Evolutionary conservation across 2,113 vertebrate species (phyloP).

Genomic region (Sphyrna mokarran): DNA sequence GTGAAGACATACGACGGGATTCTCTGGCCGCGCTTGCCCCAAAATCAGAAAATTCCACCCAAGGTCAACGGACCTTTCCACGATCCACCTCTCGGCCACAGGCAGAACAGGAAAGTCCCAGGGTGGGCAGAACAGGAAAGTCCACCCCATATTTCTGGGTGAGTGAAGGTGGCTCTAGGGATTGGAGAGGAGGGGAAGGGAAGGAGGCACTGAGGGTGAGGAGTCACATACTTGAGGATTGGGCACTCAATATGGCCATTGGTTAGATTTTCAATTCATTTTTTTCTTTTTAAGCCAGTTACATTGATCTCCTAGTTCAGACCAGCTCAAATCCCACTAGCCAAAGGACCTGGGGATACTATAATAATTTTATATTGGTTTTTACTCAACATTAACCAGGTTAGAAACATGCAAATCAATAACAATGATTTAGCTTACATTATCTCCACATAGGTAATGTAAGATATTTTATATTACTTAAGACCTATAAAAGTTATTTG

Average conservation of each 20-base stretch:
- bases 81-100: too few relatives aligned
- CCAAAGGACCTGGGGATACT: neutral
- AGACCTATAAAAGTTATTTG: neutral
- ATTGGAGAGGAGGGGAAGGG: too few relatives aligned
- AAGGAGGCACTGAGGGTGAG: too few relatives aligned
- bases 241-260: neutral
- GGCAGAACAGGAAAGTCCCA: too few relatives aligned
- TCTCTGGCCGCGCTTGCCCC: too few relatives aligned
- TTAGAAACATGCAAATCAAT: neutral
- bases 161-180: too few relatives aligned
- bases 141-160: neutral
- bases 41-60: too few relatives aligned
- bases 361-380: neutral
- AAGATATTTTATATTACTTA: too few relatives aligned
- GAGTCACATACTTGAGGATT: neutral
- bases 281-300: neutral
- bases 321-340: neutral
- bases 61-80: too few relatives aligned
- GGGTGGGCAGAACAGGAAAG: too few relatives aligned
- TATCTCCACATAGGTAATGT: neutral
- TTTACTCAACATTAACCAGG: neutral
- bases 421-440: neutral
- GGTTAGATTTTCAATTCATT: too few relatives aligned
- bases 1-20: neutral
- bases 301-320: neutral